Conservation (phyloP, 2,113 vertebrate genomes). For the Capreolus pygargus region DNA sequence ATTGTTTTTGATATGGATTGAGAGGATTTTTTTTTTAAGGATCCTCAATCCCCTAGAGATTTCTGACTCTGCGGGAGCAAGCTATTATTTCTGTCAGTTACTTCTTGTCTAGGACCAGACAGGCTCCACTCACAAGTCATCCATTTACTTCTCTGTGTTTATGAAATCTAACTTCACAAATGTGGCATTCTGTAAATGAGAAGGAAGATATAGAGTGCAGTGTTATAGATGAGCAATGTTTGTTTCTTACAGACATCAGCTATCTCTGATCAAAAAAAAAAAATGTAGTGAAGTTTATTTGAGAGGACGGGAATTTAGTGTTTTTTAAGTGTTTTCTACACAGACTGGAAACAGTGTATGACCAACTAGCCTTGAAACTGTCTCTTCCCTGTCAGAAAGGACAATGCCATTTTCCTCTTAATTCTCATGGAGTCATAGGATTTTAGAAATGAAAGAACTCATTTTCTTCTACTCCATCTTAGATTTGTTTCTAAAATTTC, state of each 20-base stretch:
- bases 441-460: conserved; percentile 35
- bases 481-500: conserved; percentile 4
- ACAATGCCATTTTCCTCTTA: background rate
- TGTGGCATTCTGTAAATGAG: background rate
- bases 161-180: conserved; percentile 6
- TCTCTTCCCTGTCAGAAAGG: background rate
- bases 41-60: background rate
- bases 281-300: background rate
- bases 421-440: background rate
- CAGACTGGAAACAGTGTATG: background rate
- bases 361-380: background rate
- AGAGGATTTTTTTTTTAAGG: background rate
- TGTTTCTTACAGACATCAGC: background rate
- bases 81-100: conserved; percentile 40
- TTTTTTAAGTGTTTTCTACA: background rate
- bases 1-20: background rate
- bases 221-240: background rate
- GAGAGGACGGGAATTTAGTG: background rate
- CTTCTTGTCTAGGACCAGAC: background rate
- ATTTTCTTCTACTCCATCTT: background rate
- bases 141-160: background rate
- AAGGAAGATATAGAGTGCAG: background rate
- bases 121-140: background rate
- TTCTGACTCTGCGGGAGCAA: background rate
- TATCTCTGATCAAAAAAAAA: background rate